Base-by-base conservation (phyloP, 2,113 vertebrate genomes). In the Butastur rufipennis region DNA sequence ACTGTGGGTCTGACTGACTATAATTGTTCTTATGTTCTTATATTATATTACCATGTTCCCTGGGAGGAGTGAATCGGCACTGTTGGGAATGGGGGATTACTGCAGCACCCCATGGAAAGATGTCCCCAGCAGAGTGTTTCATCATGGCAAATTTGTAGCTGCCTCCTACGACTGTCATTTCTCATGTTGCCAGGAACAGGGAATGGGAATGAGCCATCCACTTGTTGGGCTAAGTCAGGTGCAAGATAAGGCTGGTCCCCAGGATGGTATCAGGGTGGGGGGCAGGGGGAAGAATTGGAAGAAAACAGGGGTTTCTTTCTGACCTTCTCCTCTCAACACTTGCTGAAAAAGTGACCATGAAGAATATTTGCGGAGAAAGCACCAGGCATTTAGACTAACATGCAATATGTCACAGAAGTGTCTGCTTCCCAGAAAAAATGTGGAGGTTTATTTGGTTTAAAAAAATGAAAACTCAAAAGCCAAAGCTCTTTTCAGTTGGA, bases 91-190 rank as follows among this genome's bases (percentile, higher is more conserved):
- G 19, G 47, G 31, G 25, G 31, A 34, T 40, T 77, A n/a, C 43
- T 63, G 23, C 23, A 40, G 38, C 19, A 58, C 16, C 34, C 25
- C 4, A 1, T 10, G 7, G 42, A 53, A 29, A 78, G 34, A 21
- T 56, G 38, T 81, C 14, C 58, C 40, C 22, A 47, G 8, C 5
- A 62, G 32, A 50, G 31, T 26, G 26, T 38, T 78, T 63, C 34
- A 81, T 47, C 10, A 10, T 16, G 23, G 26, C 20, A 82, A 34
- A 73, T 65, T 36, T 63, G 20, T 32, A 82, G 38, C 20, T 3
- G 5, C 20, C n/a, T 43, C 40, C 11, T 78, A 29, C 0, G 1
- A 25, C 21, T 29, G 21, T 34, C 2, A 5, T 68, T 65, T 36
- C 18, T 61, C 32, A 26, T 19, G 3, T 34, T 52, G 18, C 10